Evolutionary conservation across 2,888 invertebrate genomes (phyloP), one percentile per base, ranked within the genome.

Genomic region (Cataglyphis cursor): DNA sequence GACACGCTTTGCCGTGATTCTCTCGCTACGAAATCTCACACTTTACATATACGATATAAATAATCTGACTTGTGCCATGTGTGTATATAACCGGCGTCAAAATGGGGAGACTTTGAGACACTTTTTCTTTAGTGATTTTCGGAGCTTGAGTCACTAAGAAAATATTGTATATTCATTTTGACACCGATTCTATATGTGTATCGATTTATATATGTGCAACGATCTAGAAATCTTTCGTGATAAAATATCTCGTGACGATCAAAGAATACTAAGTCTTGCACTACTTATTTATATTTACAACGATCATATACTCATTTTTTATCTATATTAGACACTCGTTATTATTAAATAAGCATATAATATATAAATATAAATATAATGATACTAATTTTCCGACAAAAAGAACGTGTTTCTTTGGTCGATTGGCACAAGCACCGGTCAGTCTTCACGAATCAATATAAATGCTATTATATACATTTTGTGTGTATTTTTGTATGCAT

Each of bases 391-490:
- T 87, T 87, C 83, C 82, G 84, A 85, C 87, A 85, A 76, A 82
- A 86, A 66, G 78, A 84, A 75, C 83, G 86, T 66, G 81, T 90
- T 89, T 94, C 94, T 94, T 94, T 94, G 94, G 94, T 94, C 94
- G 92, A 92, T 93, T 94, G 94, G 94, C 93, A 94, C 91, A 91
- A 93, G 93, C 94, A 93, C 93, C 93, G 93, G 93, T 94, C 94
- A 94, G 94, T 94, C 94, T 94, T 94, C 92, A 44, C 74, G 93
- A 89, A 91, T 94, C 92, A 92, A 93, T 90, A 86, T 93, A 91
- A 91, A 86, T 88, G 90, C 90, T 90, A 89, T 74, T 90, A 90
- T 90, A 68, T 91, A 90, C 90, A 91, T 41, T 61, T 81, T 51
- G 78, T 51, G 41, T n/a, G 35, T 48, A 59, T 75, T 48, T 44